Evolutionary conservation across 2,113 vertebrate genomes (phyloP).

Genomic region (Sceloporus undulatus): DNA sequence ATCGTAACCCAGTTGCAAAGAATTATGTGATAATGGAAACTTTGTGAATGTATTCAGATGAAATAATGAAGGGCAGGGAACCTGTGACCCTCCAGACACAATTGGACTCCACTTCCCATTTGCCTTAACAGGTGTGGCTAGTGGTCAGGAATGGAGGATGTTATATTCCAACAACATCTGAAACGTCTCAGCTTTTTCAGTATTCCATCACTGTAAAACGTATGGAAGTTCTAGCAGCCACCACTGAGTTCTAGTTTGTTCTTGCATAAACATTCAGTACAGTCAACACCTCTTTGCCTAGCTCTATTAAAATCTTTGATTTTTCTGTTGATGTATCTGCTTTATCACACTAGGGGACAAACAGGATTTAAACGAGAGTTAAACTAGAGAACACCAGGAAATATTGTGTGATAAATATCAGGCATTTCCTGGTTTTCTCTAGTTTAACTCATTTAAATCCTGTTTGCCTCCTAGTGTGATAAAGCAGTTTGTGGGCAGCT

Average conservation of each 20-base stretch:
- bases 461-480: too few species aligned
- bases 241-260: neutral
- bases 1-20: neutral
- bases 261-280: neutral
- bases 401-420: too few species aligned
- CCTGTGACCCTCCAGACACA: neutral
- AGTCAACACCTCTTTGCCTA: neutral
- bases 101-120: neutral
- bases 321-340: neutral
- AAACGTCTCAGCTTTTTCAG: neutral
- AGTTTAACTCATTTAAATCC: too few species aligned
- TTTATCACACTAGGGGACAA: too few species aligned
- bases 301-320: neutral
- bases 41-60: neutral
- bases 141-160: neutral
- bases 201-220: neutral
- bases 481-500: neutral
- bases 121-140: neutral
- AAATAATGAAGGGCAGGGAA: neutral
- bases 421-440: too few species aligned
- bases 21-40: neutral
- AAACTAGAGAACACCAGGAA: too few species aligned
- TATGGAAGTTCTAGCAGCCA: neutral
- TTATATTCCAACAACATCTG: neutral
- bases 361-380: too few species aligned